These are phyloP conservation scores for Nemurella pictetii DNA, from an alignment of 2,888 invertebrate genomes.

Conservation along the genomic window DNA sequence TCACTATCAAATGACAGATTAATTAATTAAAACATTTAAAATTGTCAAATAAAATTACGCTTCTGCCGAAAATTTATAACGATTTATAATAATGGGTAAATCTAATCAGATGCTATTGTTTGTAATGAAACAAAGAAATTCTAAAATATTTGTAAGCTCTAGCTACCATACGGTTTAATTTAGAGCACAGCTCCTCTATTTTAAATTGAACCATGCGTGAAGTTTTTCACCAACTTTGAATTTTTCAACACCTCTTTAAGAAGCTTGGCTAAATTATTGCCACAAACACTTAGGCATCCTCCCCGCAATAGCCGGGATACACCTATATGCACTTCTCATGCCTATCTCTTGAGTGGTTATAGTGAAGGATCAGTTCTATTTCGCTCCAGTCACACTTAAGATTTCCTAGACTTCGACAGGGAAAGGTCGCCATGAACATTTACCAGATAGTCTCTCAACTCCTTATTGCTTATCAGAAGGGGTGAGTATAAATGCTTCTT, in stretches of 20 bases:
- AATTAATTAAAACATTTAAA: no score
- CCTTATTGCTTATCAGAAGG: neutral
- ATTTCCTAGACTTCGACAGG: neutral
- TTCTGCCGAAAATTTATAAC: no score
- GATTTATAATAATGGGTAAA: no score
- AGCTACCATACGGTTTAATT: no score
- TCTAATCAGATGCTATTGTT: no score
- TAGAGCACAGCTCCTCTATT: neutral
- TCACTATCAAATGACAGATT: no score
- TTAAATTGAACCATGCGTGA: neutral
- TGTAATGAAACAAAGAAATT: no score
- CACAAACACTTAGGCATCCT: constrained; percentile 23
- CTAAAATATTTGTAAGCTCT: no score
- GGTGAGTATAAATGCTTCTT: neutral
- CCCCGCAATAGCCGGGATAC: neutral
- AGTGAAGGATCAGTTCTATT: constrained; percentile 14
- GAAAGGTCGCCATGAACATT: neutral
- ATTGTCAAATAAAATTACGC: no score
- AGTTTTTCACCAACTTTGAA: neutral
- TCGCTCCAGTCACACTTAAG: neutral
- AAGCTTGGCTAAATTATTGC: constrained; percentile 27
- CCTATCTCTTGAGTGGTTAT: neutral
- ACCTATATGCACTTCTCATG: neutral
- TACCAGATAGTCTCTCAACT: neutral
- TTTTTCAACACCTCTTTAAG: constrained; percentile 27